A percentile compares a stretch with the other conserved stretches of the same genome.
Conservation (phyloP, 2,888 invertebrate species). For the Cheilosia soror region DNA sequence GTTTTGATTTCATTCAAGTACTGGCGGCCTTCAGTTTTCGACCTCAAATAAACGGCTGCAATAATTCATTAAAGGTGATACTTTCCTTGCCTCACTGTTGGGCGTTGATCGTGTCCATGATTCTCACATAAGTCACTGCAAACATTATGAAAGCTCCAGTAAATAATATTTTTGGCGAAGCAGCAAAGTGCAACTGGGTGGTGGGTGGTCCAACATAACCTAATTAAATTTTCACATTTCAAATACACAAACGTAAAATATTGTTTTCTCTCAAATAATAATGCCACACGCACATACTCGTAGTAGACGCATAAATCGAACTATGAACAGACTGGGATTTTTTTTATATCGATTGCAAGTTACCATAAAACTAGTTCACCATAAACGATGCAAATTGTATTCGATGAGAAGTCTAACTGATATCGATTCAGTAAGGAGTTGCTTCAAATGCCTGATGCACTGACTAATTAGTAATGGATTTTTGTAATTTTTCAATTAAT, state of each 20-base stretch:
- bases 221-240: conserved; percentile 14
- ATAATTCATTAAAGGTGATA: not conserved
- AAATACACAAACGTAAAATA: not conserved
- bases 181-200: conserved; percentile 8
- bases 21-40: not conserved
- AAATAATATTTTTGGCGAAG: conserved; percentile 12
- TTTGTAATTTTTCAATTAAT: conserved; percentile 75
- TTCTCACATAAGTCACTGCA: conserved; percentile 5
- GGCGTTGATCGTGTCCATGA: not conserved
- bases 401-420: conserved; percentile 13
- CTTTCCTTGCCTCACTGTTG: not conserved
- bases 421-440: conserved; percentile 47
- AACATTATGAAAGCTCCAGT: not conserved
- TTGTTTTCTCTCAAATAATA: conserved; percentile 12
- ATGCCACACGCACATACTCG: not conserved
- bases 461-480: conserved; percentile 71
- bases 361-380: conserved; percentile 70
- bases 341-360: conserved; percentile 41
- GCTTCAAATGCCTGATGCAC: conserved; percentile 40
- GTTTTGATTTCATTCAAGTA: not conserved
- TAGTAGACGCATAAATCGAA: conserved; percentile 18
- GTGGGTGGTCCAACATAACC: conserved; percentile 34
- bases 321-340: not conserved
- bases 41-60: not conserved
- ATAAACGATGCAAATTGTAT: conserved; percentile 70